These are phyloP conservation scores for Hyperopisus bebe DNA, from an alignment of 2,113 vertebrate genomes.

Conservation along the genomic window DNA sequence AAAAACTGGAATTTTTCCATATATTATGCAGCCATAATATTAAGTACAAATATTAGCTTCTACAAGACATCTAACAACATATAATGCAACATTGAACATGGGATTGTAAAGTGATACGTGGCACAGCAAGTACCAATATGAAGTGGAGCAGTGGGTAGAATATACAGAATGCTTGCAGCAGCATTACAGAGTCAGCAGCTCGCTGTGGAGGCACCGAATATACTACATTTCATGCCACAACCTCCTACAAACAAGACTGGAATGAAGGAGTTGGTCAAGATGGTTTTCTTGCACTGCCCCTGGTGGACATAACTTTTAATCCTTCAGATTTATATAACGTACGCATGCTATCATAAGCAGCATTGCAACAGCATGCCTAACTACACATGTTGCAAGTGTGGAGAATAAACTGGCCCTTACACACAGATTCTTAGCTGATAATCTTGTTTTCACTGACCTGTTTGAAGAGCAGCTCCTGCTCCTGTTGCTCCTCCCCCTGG, in stretches of 20 bases:
- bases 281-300: neutral
- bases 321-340: neutral
- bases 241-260: neutral
- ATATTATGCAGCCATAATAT: neutral
- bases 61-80: neutral
- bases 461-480: slow-evolving; percentile 78
- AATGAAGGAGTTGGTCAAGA: neutral
- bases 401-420: neutral
- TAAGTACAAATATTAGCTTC: neutral
- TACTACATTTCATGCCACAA: neutral
- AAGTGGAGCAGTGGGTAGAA: neutral
- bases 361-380: neutral
- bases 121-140: neutral
- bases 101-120: neutral
- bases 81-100: neutral
- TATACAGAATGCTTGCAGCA: neutral
- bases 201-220: neutral
- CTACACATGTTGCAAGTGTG: neutral
- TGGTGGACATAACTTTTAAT: neutral
- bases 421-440: neutral
- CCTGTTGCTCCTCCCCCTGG: slow-evolving; percentile 56
- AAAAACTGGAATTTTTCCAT: neutral
- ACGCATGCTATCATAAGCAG: neutral
- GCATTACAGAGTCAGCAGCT: neutral
- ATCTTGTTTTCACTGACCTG: slow-evolving; percentile 61